phyloP scores from a whole-genome alignment of 2,888 invertebrate genomes.

The Coecobrya sp. region DNA sequence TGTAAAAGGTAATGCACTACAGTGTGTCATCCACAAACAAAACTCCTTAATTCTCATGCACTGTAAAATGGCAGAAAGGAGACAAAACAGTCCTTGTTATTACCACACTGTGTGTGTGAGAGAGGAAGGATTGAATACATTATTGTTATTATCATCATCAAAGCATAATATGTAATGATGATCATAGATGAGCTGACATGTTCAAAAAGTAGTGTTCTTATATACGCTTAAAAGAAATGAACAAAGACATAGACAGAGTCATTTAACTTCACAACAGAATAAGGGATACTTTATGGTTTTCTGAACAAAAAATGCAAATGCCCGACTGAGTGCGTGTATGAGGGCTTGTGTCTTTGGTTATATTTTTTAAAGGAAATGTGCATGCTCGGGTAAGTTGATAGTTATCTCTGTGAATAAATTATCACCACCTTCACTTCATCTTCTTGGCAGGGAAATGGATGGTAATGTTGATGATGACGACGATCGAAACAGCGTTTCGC shows the following conservation, averaged over 20 bases:
- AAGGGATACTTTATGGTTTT: slow-evolving; percentile 37
- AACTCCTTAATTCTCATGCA: neutral
- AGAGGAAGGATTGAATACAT: neutral
- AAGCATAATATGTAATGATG: slow-evolving; percentile 44
- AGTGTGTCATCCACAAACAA: neutral
- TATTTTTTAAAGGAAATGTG: slow-evolving; percentile 16
- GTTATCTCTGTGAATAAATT: slow-evolving; percentile 74
- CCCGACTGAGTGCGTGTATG: slow-evolving; percentile 9
- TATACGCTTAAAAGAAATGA: neutral
- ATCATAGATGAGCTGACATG: slow-evolving; percentile 51
- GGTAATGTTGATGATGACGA: slow-evolving; percentile 4
- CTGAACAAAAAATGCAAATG: slow-evolving; percentile 58
- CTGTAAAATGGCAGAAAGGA: slow-evolving; percentile 32
- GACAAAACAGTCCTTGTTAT: slow-evolving; percentile 21
- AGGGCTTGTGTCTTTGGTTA: neutral
- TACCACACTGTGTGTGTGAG: slow-evolving; percentile 27
- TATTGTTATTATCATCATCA: slow-evolving; percentile 34
- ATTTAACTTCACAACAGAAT: slow-evolving; percentile 31
- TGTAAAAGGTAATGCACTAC: slow-evolving; percentile 27
- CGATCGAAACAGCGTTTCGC: neutral
- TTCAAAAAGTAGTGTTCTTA: neutral
- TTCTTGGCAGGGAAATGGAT: slow-evolving; percentile 41
- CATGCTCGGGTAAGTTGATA: slow-evolving; percentile 63
- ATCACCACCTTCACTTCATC: slow-evolving; percentile 56
- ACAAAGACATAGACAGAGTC: slow-evolving; percentile 24